Evolutionary conservation across 2,888 invertebrate genomes (phyloP).

Genomic region (Ophioninae sp.): DNA sequence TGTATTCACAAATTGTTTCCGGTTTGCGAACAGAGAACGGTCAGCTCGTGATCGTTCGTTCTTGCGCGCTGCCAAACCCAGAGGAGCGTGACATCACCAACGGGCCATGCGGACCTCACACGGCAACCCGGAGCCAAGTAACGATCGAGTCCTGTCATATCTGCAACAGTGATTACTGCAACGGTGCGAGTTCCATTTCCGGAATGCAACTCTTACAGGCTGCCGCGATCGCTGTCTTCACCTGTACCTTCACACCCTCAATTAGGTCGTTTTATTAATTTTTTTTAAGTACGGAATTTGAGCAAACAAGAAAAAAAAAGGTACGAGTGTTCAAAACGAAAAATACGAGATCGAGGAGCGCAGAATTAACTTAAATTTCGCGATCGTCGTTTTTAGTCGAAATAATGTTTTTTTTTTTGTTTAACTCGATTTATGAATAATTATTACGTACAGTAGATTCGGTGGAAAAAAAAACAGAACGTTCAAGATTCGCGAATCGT

Average conservation of each 20-base stretch:
- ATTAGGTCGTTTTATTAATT: slow-evolving; percentile 60
- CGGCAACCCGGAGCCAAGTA: slow-evolving; percentile 64
- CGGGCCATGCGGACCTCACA: slow-evolving; percentile 71
- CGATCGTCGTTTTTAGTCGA: slow-evolving; percentile 38
- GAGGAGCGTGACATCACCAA: slow-evolving; percentile 74
- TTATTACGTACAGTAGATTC: slow-evolving; percentile 42
- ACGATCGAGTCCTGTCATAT: slow-evolving; percentile 76
- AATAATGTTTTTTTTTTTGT: slow-evolving; percentile 15
- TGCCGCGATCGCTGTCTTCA: slow-evolving; percentile 62
- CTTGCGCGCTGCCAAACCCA: slow-evolving; percentile 71
- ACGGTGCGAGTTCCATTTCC: slow-evolving; percentile 72
- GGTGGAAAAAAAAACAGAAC: slow-evolving; percentile 15
- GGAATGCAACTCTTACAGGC: slow-evolving; percentile 68
- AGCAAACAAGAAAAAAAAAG: slow-evolving; percentile 18
- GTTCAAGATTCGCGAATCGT: slow-evolving; percentile 58
- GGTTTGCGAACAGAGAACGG: slow-evolving; percentile 69
- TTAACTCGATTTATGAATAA: slow-evolving; percentile 25
- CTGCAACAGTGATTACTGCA: slow-evolving; percentile 76
- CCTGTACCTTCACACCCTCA: slow-evolving; percentile 62
- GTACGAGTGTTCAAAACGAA: background rate
- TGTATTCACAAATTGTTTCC: background rate
- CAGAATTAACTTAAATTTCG: slow-evolving; percentile 39
- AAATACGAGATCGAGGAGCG: background rate
- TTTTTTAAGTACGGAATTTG: background rate
- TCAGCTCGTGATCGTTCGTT: slow-evolving; percentile 71